These are phyloP conservation scores for Tenthredo scrophulariae DNA, from an alignment of 2,888 invertebrate species.

Conservation along the genomic window DNA sequence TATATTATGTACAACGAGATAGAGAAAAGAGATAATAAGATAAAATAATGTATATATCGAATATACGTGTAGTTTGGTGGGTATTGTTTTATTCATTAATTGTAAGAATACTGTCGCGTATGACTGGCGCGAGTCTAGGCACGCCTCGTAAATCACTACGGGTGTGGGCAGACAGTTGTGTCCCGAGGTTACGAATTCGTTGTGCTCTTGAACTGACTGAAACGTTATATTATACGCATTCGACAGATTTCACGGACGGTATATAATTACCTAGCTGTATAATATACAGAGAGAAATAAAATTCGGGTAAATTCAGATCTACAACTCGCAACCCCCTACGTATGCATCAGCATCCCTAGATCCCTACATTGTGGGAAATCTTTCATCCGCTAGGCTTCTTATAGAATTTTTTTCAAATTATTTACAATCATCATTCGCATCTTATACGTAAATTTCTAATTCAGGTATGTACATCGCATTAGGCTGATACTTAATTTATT, in stretches of 20 bases:
- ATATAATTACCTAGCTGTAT: not conserved
- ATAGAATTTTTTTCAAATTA: no score
- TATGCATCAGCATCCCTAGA: no score
- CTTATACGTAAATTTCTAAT: no score
- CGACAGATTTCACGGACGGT: constrained; percentile 24
- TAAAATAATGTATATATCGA: not conserved
- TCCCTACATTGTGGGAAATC: no score
- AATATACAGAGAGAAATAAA: not conserved
- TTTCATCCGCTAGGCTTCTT: no score
- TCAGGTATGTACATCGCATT: no score
- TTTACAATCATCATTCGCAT: no score
- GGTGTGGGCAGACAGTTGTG: constrained; percentile 30
- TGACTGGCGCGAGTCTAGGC: constrained; percentile 42
- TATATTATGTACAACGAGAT: not conserved
- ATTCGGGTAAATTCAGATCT: not conserved
- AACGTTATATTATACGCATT: not conserved
- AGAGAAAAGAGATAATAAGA: not conserved
- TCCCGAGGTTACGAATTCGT: constrained; percentile 37
- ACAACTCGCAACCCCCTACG: no score
- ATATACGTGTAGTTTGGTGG: not conserved
- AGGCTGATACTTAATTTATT: no score
- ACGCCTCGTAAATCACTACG: constrained; percentile 49
- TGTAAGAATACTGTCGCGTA: constrained; percentile 25
- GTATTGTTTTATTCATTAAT: constrained; percentile 51
- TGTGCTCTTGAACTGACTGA: constrained; percentile 29